Conservation (phyloP, 2,888 invertebrate genomes). For the Pristionchus fissidentatus region DNA sequence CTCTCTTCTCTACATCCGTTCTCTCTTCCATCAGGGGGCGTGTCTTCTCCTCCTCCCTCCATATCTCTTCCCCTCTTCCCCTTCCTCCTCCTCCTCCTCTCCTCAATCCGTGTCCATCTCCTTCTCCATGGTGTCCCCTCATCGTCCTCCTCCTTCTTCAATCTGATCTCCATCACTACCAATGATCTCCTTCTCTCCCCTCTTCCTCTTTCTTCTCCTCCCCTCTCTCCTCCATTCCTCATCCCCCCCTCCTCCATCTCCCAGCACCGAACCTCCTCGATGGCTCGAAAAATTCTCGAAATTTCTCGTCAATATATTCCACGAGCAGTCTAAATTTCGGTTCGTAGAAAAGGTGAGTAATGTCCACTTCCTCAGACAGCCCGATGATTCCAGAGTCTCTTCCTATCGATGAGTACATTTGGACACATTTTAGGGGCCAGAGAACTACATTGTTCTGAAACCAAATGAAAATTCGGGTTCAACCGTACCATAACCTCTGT, state of each 20-base stretch:
- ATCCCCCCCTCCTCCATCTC: conserved; percentile 53
- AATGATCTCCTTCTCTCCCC: conserved; percentile 8
- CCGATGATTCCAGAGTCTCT: too few relatives aligned
- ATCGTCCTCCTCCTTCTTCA: conserved; percentile 44
- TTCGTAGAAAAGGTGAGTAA: conserved; percentile 52
- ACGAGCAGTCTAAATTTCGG: conserved; percentile 52
- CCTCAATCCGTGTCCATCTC: conserved; percentile 28
- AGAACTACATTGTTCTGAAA: not conserved
- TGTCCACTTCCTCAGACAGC: not conserved
- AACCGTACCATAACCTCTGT: not conserved
- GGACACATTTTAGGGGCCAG: not conserved
- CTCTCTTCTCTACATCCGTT: conserved; percentile 27
- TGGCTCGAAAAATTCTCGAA: conserved; percentile 52
- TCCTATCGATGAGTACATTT: not conserved
- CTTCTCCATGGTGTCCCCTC: conserved; percentile 30
- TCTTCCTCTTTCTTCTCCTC: conserved; percentile 52
- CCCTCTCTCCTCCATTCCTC: conserved; percentile 54
- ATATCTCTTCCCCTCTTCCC: conserved; percentile 18
- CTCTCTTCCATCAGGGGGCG: conserved; percentile 40
- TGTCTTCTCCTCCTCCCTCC: conserved; percentile 26
- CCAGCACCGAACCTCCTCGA: conserved; percentile 49
- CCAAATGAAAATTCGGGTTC: not conserved
- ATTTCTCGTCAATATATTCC: conserved; percentile 52
- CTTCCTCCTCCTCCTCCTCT: not conserved
- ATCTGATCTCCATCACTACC: conserved; percentile 45